Conservation (phyloP, 2,888 invertebrate species). For the Trachelus tabidus region DNA sequence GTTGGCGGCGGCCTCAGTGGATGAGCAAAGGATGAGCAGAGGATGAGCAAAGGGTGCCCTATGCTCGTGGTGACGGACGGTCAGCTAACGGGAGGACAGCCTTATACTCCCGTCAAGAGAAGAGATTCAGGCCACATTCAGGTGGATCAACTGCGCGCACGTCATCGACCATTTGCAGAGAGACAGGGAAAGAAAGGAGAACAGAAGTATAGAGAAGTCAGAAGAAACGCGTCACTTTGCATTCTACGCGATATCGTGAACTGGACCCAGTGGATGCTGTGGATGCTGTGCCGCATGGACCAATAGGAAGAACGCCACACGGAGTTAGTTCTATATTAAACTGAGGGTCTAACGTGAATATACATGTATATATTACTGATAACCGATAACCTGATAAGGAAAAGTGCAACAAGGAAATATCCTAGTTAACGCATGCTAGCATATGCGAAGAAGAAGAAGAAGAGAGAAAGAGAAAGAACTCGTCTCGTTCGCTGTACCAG, state of each 20-base stretch:
- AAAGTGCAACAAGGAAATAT: neutral
- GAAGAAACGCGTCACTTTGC: neutral
- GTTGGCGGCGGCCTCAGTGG: conserved; percentile 10
- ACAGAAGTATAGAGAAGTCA: neutral
- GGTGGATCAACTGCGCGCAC: conserved; percentile 12
- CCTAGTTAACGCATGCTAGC: neutral
- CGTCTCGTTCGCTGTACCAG: neutral
- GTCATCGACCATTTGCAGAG: neutral
- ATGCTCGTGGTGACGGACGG: conserved; percentile 35
- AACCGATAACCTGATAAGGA: neutral
- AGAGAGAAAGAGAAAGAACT: neutral
- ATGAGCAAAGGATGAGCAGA: conserved; percentile 19
- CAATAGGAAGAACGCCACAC: neutral
- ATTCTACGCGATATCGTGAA: neutral
- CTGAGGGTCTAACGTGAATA: neutral
- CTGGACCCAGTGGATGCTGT: too few relatives aligned
- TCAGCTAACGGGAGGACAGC: conserved; percentile 45
- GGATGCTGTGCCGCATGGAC: neutral
- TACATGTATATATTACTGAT: neutral
- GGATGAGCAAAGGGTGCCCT: conserved; percentile 29
- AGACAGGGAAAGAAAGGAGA: neutral
- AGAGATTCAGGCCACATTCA: conserved; percentile 30
- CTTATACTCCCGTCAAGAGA: conserved; percentile 19
- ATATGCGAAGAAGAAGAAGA: neutral
- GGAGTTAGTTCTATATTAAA: neutral